Conservation (phyloP, 2,113 vertebrate genomes). For the Tragelaphus strepsiceros region DNA sequence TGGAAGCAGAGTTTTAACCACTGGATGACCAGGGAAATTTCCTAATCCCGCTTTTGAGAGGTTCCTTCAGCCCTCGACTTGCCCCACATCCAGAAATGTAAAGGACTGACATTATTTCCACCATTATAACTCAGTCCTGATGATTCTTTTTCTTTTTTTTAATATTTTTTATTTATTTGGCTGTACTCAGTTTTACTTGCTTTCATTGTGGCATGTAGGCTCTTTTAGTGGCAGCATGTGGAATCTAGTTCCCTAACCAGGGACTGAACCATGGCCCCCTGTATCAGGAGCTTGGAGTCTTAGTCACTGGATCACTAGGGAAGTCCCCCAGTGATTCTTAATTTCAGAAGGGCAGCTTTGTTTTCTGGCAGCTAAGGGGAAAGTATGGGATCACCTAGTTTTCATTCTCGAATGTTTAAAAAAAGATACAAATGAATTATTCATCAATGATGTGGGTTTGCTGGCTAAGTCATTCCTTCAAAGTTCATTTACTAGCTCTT, state of each 20-base stretch:
- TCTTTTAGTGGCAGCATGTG: neutral
- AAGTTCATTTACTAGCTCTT: neutral
- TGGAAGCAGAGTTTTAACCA: neutral
- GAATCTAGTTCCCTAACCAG: neutral
- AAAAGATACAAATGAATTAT: neutral
- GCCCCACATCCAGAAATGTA: neutral
- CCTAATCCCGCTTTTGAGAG: neutral
- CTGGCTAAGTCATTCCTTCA: neutral
- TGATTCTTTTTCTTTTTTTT: neutral
- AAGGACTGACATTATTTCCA: neutral
- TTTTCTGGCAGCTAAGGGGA: neutral
- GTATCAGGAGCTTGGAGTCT: neutral
- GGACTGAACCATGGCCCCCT: neutral
- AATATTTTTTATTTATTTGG: neutral
- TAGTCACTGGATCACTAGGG: neutral
- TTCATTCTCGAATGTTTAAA: neutral
- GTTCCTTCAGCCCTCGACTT: neutral
- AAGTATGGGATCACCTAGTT: neutral
- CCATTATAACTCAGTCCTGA: neutral
- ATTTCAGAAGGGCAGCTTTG: conserved; percentile 4
- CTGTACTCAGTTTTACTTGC: neutral
- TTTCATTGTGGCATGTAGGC: neutral
- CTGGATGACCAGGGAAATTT: neutral
- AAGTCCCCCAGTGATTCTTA: neutral
- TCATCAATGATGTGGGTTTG: neutral